Percentiles rank a stretch among this genome's conserved stretches.
Evolutionary conservation across 1,140 invertebrate genomes (phyloP).

Genomic region (Tyrophagus putrescentiae): DNA sequence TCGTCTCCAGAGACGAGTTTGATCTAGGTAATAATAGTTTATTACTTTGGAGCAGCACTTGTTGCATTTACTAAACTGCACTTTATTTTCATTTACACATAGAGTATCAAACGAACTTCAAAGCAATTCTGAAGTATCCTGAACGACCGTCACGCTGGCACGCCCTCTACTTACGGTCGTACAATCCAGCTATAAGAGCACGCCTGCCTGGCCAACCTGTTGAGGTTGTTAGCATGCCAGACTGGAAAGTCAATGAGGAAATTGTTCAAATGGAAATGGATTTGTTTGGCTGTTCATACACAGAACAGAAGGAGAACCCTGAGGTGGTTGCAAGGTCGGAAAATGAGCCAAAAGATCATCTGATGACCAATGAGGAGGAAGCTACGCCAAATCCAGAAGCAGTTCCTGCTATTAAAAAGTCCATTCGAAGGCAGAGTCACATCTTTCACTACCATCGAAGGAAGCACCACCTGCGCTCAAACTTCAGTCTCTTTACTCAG

Average conservation of each 20-base stretch:
- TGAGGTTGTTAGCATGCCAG: neutral
- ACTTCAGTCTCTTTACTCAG: constrained; percentile 3
- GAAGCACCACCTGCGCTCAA: neutral
- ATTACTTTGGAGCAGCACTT: too few relatives aligned
- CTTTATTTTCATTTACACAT: neutral
- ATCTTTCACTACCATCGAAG: constrained; percentile 2
- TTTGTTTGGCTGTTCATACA: too few relatives aligned
- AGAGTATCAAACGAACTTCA: neutral
- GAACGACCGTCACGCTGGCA: too few relatives aligned
- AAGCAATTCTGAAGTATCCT: too few relatives aligned
- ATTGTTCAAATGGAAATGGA: too few relatives aligned
- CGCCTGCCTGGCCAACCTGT: too few relatives aligned
- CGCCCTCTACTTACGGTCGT: too few relatives aligned
- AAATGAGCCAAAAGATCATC: neutral
- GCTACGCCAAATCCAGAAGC: neutral
- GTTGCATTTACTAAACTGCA: too few relatives aligned
- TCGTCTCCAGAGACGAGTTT: neutral
- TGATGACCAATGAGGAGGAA: neutral
- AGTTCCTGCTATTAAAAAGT: neutral
- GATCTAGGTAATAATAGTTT: neutral
- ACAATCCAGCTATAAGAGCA: too few relatives aligned
- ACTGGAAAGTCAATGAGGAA: neutral
- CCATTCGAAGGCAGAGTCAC: neutral
- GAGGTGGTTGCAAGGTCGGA: too few relatives aligned
- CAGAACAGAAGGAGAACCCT: too few relatives aligned